A percentile compares a stretch with the other conserved stretches of the same genome.
Conservation (phyloP, 2,888 invertebrate genomes). For the Luffia ferchaultella region DNA sequence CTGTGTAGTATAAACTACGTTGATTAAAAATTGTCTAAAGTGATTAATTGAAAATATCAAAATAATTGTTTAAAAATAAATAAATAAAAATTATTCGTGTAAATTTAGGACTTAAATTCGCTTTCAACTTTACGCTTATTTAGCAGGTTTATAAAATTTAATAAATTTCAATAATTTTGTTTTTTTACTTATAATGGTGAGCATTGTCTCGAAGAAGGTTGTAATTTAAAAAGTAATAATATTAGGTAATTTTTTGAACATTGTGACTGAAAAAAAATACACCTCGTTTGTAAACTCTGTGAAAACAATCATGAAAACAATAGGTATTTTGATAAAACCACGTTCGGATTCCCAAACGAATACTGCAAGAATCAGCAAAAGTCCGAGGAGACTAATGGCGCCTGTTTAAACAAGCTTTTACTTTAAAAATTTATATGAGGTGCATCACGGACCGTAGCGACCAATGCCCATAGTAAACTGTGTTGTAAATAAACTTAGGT, state of each 20-base stretch:
- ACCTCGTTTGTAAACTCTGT: too few species aligned
- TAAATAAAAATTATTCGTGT: constrained; percentile 1
- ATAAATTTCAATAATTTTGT: too few species aligned
- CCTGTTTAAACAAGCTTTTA: too few species aligned
- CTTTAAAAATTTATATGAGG: too few species aligned
- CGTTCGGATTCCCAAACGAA: too few species aligned
- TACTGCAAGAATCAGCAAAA: too few species aligned
- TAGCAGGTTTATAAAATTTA: not conserved
- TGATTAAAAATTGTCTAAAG: not conserved
- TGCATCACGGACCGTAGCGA: too few species aligned
- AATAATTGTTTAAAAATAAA: not conserved
- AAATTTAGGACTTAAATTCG: not conserved
- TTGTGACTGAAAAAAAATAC: constrained; percentile 6
- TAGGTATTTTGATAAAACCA: too few species aligned
- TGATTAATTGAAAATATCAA: not conserved
- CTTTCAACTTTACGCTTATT: constrained; percentile 3
- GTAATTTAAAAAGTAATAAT: constrained; percentile 23
- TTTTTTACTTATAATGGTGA: constrained; percentile 20
- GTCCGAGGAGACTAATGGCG: too few species aligned
- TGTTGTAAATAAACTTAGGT: too few species aligned
- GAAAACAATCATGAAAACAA: too few species aligned
- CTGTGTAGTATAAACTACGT: not conserved
- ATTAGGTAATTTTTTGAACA: constrained; percentile 1
- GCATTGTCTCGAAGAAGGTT: constrained; percentile 30
- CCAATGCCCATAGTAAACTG: too few species aligned